Base-by-base conservation (phyloP, 2,113 vertebrate genomes). In the Raja brachyura region DNA sequence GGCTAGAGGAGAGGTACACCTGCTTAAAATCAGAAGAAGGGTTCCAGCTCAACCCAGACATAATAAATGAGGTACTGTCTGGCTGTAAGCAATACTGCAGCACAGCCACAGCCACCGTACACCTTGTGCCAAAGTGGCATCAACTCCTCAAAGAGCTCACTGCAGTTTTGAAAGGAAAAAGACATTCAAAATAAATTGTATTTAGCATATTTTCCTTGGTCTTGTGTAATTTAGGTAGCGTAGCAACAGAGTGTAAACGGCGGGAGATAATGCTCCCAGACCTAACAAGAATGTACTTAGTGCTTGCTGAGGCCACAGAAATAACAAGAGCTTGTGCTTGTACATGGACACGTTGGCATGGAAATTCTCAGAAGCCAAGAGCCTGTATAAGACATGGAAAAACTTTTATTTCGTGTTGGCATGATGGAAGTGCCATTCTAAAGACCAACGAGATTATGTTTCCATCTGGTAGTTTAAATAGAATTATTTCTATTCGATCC, bases 21-120 rank as follows among this genome's bases (percentile, higher is more conserved):
- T 33, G 28, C 13, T n/a, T 63, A 5, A 14, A 86, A 18, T 4
- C 59, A 7, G n/a, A 31, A 25, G 14, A 59, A 63, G 83, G 14
- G 14, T 61, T 31, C 83, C 11, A 63, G 28, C 59, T 88, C 28
- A 18, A 18, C 16, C 59, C 83, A 66, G 83, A 63, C 59, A 88
- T n/a, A 31, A 88, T 31, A 88, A n/a, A 63, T 88, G 83, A 88
- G 59, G 59, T 63, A 88, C 59, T 88, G 83, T 88, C 83, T 63
- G 59, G 59, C 13, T 31, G 13, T 31, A 6, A 20, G 28, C 11
- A 63, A 31, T 66, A 66, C 81, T 66, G 83, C 59, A 66, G 14
- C 83, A 63, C 13, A 33, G 5, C 31, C 59, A 18, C 56, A 31
- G 28, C 63, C 63, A 66, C 5, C 5, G 31, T 16, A 5, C 56